These are phyloP conservation scores for Drosophila merina DNA, from an alignment of 2,888 invertebrate species.

Conservation along the genomic window DNA sequence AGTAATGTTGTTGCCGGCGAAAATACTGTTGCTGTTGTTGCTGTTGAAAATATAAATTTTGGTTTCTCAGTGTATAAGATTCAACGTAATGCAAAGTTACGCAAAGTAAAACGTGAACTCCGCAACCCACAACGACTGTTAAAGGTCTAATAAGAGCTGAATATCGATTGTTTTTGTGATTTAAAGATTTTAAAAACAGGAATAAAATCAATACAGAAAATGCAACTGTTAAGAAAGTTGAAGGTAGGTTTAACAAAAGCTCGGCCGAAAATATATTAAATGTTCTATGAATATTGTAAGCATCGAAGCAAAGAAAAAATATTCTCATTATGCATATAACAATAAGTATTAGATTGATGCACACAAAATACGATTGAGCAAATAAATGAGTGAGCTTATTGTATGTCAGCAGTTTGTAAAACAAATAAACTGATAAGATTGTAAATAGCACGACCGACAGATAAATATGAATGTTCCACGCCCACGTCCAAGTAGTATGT, in stretches of 20 bases:
- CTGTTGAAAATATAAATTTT: slow-evolving; percentile 81
- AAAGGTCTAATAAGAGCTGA: slow-evolving; percentile 90
- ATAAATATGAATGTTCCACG: slow-evolving; percentile 97
- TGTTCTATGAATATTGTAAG: slow-evolving; percentile 93
- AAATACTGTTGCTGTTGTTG: slow-evolving; percentile 77
- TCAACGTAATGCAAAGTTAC: slow-evolving; percentile 92
- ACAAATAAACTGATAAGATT: slow-evolving; percentile 92
- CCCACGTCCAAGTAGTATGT: slow-evolving; percentile 89
- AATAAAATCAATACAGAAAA: slow-evolving; percentile 95
- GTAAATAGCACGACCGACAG: slow-evolving; percentile 93
- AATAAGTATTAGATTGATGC: slow-evolving; percentile 92
- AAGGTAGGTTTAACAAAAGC: slow-evolving; percentile 92
- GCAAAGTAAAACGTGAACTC: slow-evolving; percentile 91
- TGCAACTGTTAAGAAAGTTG: slow-evolving; percentile 94
- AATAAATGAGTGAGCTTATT: slow-evolving; percentile 94
- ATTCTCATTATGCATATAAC: slow-evolving; percentile 92
- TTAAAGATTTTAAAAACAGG: slow-evolving; percentile 91
- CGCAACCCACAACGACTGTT: slow-evolving; percentile 91
- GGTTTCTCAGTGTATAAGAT: slow-evolving; percentile 84
- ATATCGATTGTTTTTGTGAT: slow-evolving; percentile 89
- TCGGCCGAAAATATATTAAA: slow-evolving; percentile 92
- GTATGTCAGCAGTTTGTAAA: slow-evolving; percentile 93
- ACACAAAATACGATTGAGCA: slow-evolving; percentile 94
- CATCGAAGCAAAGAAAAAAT: slow-evolving; percentile 95
- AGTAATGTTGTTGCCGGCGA: slow-evolving; percentile 69